These are phyloP conservation scores for Dendronephthya gigantea DNA, from an alignment of 64 coral and sea anemone genomes.

Conservation along the genomic window DNA sequence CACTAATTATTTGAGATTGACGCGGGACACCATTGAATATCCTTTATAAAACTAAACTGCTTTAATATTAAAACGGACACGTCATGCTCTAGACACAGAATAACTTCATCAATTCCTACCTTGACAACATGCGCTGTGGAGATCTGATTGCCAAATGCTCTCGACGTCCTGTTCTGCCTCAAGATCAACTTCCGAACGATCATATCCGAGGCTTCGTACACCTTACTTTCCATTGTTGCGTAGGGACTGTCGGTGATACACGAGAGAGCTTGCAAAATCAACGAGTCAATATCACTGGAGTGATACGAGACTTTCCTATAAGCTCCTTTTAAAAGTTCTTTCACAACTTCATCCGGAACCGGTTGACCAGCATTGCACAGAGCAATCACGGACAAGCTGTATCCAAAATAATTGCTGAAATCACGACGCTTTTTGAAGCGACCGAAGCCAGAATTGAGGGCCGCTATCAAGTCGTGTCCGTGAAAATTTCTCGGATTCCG, in stretches of 20 bases:
- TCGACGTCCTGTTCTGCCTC: not conserved
- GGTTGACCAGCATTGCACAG: not conserved
- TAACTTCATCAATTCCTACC: too few relatives aligned
- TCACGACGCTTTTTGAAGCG: not conserved
- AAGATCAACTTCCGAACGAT: not conserved
- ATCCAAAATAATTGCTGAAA: not conserved
- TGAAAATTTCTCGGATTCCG: not conserved
- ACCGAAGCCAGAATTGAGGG: not conserved
- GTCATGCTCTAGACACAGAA: too few relatives aligned
- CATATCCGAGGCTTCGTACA: not conserved
- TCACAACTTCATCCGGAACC: not conserved
- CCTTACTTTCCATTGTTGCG: not conserved
- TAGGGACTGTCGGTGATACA: not conserved
- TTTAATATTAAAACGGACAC: too few relatives aligned
- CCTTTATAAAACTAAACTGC: too few relatives aligned
- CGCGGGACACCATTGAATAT: too few relatives aligned
- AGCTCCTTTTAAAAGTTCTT: not conserved
- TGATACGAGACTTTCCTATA: not conserved
- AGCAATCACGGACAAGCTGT: not conserved
- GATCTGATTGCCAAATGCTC: not conserved
- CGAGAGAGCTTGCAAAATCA: not conserved
- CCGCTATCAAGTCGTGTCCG: not conserved
- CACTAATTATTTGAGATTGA: too few relatives aligned
- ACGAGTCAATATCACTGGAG: not conserved
- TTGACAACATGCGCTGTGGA: not conserved